Base-by-base conservation (phyloP, 1,140 invertebrate genomes). In the Vollenhovia emeryi region DNA sequence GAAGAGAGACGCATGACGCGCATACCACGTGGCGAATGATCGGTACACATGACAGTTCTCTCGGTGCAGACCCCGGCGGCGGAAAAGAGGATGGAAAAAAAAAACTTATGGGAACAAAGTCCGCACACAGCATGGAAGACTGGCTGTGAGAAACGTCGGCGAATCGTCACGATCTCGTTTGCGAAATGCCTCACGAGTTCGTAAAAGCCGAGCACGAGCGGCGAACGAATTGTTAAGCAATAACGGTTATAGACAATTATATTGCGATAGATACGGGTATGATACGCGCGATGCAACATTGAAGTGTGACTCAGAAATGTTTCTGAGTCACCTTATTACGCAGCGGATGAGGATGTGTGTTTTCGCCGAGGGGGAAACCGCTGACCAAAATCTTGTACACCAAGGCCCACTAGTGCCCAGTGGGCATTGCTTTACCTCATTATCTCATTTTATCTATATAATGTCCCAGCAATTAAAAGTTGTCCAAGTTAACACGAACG, bases 251-350 rank as follows among this genome's bases (percentile, higher is more conserved):
- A 9, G 40, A 27, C n/a, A 15, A 45, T 69, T 27, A 45, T 27
- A 45, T 69, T 27, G 9, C 66, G 40, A 69, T 48, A 69, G 40
- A 30, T 48, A 43, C 11, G 21, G 15, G n/a, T 24, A 24, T 66
- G 66, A 69, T 18, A 69, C 66, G 27, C 48, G 40, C 66, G 66
- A 45, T 30, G 40, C 8, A 27, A 45, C 21, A 69, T 40, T 18
- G 24, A 9, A 21, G 27, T 11, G 36, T 69, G 66, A 69, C 24
- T 48, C 66, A 69, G 40, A 48, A 69, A 15, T 48, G 43, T 15
- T 69, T 69, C 40, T 69, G 66, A 69, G 24, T 69, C 66, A 69
- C 15, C 24, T 48, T 30, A 69, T 18, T 69, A 69, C 66, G 43
- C 24, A 30, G 15, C 3, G 2, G 1, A 55, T 36, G 8, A 24